phyloP scores from a whole-genome alignment of 2,888 invertebrate genomes.

The Homarus gammarus region DNA sequence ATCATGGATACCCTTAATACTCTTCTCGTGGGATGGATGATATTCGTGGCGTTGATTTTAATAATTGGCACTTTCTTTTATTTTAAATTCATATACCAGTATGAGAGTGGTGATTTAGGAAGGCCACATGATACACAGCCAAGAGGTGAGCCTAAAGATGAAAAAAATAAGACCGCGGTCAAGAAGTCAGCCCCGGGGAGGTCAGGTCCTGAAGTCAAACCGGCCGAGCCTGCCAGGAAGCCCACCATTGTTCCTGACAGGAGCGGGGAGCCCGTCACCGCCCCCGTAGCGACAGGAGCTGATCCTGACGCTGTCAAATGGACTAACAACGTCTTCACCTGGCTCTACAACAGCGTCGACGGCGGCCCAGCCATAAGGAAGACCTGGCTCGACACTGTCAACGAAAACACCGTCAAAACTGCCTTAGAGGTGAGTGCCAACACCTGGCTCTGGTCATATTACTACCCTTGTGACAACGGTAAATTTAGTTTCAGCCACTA shows the following conservation, averaged over 20 bases:
- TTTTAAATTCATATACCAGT: slow-evolving; percentile 58
- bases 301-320: slow-evolving; percentile 73
- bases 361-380: slow-evolving; percentile 55
- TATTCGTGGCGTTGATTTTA: slow-evolving; percentile 69
- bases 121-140: slow-evolving; percentile 7
- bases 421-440: slow-evolving; percentile 71
- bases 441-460: too few species aligned
- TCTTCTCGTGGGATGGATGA: slow-evolving; percentile 73
- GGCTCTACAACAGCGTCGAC: slow-evolving; percentile 70
- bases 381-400: slow-evolving; percentile 63
- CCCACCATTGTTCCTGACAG: slow-evolving; percentile 71
- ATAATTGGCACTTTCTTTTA: slow-evolving; percentile 67
- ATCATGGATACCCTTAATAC: slow-evolving; percentile 74
- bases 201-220: not conserved
- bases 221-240: slow-evolving; percentile 37
- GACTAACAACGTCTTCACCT: slow-evolving; percentile 68
- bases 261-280: slow-evolving; percentile 27
- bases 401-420: slow-evolving; percentile 69
- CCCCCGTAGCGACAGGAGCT: slow-evolving; percentile 67
- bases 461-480: too few species aligned
- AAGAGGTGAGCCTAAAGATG: not conserved
- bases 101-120: slow-evolving; percentile 26
- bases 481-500: too few species aligned
- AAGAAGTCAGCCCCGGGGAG: not conserved
- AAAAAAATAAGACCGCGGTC: not conserved